phyloP scores from a whole-genome alignment of 2,888 invertebrate species.

The Nudaria mundana region DNA sequence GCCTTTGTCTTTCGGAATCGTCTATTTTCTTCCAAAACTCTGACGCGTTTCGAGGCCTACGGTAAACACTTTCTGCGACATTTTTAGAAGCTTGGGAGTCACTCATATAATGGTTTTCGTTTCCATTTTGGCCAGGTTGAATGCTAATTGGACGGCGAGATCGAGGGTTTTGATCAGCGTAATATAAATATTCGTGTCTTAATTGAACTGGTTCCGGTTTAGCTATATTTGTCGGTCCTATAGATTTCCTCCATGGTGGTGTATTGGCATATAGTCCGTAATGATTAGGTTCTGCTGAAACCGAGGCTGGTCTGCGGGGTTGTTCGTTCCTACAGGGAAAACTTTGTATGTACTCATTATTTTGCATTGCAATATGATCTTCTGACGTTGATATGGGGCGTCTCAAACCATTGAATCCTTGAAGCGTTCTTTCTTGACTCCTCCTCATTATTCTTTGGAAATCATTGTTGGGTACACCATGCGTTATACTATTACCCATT shows the following conservation, averaged over 20 bases:
- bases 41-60: constrained; percentile 76
- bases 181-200: constrained; percentile 82
- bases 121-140: constrained; percentile 70
- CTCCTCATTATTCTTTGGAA: constrained; percentile 74
- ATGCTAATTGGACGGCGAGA: constrained; percentile 88
- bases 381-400: constrained; percentile 75
- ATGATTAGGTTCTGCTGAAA: constrained; percentile 74
- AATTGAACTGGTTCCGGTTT: constrained; percentile 67
- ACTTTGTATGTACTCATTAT: constrained; percentile 62
- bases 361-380: constrained; percentile 78
- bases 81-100: constrained; percentile 70
- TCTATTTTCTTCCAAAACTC: constrained; percentile 85
- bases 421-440: constrained; percentile 68
- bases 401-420: constrained; percentile 71
- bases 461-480: constrained; percentile 73
- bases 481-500: constrained; percentile 47
- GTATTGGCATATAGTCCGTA: constrained; percentile 68
- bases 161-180: constrained; percentile 86
- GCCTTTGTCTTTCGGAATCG: constrained; percentile 67
- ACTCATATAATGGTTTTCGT: constrained; percentile 72
- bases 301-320: constrained; percentile 72
- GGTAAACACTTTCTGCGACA: constrained; percentile 52
- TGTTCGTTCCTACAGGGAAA: constrained; percentile 61
- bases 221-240: constrained; percentile 48
- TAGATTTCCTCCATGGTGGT: constrained; percentile 64